Evolutionary conservation across 2,888 invertebrate species (phyloP), one percentile per base, ranked within the genome.

Genomic region (Halictus ligatus): DNA sequence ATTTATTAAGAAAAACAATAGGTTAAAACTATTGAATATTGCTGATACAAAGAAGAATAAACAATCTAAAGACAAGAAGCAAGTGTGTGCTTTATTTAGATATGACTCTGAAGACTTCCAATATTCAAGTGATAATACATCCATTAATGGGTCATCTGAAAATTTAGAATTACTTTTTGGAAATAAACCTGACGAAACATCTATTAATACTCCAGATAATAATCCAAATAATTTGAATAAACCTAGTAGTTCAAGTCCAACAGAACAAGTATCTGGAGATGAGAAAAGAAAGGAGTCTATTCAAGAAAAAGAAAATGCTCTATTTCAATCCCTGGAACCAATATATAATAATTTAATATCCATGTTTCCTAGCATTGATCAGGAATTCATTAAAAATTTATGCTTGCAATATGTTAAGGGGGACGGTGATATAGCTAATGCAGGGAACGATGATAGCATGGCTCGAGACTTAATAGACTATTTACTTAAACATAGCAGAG

Each of bases 361-460:
- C 5, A 91, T 93, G 15, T 94, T 94, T 85, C 92, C 93, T 0
- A 76, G 89, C 13, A 76, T 92, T 6, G 89, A 92, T 82, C 72
- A 84, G 1, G 35, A 82, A 13, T 92, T 88, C n/a, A 84, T 94
- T 6, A 91, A 90, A 50, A 46, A 78, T 8, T 75, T 91, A 25
- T 93, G 91, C 60, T 10, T 4, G 15, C 3, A 18, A 8, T 18
- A 78, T 43, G 13, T 7, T 13, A n/a, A 71, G 2, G 0, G 6
- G 69, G 4, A 40, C 10, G 3, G 15, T 1, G 13, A 21, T 60
- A 40, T 13, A 25, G 13, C 40, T 7, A 2, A 48, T n/a, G n/a
- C n/a, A n/a, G n/a, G n/a, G n/a, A n/a, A n/a, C n/a, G n/a, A n/a
- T n/a, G n/a, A n/a, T n/a, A n/a, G n/a, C 18, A 10, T 76, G 7